These are phyloP conservation scores for Araneus ventricosus DNA, from an alignment of 1,140 invertebrate genomes.

Conservation along the genomic window DNA sequence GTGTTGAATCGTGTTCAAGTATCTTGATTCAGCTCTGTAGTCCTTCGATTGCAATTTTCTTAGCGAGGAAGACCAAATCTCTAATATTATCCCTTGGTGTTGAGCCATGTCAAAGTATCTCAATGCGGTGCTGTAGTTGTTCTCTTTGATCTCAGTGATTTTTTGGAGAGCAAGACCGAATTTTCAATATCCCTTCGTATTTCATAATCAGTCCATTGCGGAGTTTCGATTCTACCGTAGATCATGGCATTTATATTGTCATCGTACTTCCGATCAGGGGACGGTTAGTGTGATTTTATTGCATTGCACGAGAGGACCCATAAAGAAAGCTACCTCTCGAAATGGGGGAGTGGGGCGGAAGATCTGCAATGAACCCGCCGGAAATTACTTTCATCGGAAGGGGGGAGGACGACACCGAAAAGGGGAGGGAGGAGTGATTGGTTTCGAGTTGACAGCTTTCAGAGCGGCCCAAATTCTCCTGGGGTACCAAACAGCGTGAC, in stretches of 20 bases:
- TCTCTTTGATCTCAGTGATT: no score
- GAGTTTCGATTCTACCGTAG: neutral
- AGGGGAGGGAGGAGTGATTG: neutral
- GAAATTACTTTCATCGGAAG: constrained; percentile 39
- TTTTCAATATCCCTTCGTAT: neutral
- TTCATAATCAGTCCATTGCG: constrained; percentile 1
- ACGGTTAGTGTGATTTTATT: constrained; percentile 48
- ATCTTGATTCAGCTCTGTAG: no score
- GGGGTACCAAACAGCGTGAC: constrained; percentile 23
- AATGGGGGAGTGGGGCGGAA: neutral
- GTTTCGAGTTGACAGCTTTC: constrained; percentile 50
- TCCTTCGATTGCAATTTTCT: no score
- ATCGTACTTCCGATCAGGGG: constrained; percentile 16
- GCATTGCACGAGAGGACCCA: neutral
- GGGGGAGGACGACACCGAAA: neutral
- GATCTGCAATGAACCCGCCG: constrained; percentile 3
- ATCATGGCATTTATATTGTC: constrained; percentile 48
- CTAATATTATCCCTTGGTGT: no score
- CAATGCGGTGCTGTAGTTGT: no score
- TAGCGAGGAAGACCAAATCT: no score
- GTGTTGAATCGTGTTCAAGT: no score
- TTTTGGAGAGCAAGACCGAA: neutral
- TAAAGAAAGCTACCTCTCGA: constrained; percentile 26
- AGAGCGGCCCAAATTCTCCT: neutral
- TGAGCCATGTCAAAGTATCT: no score